Conservation (phyloP, 2,888 invertebrate genomes). For the Ophion slaviceki region DNA sequence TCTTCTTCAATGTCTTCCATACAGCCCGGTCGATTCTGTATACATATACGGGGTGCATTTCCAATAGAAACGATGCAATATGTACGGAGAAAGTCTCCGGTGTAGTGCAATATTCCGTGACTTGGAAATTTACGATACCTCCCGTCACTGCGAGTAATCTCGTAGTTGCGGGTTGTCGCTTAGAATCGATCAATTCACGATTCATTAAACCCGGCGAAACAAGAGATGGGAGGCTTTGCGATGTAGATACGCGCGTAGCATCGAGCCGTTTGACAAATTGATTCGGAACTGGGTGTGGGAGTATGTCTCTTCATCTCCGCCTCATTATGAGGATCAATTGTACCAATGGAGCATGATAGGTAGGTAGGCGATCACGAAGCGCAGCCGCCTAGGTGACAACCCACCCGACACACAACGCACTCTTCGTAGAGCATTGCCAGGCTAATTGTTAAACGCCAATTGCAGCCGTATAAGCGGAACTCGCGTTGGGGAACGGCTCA, state of each 20-base stretch:
- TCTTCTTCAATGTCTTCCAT: slow-evolving; percentile 35
- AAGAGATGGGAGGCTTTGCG: slow-evolving; percentile 33
- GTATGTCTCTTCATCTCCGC: slow-evolving; percentile 15
- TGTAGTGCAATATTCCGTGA: slow-evolving; percentile 11
- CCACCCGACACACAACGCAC: slow-evolving; percentile 8
- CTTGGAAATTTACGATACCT: slow-evolving; percentile 30
- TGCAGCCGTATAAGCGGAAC: slow-evolving; percentile 9
- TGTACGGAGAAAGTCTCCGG: not conserved
- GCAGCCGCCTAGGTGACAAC: slow-evolving; percentile 19
- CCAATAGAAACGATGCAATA: not conserved
- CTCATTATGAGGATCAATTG: slow-evolving; percentile 43
- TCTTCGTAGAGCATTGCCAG: slow-evolving; percentile 11
- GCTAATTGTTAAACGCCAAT: slow-evolving; percentile 60
- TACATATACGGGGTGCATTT: not conserved
- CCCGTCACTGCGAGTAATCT: slow-evolving; percentile 19
- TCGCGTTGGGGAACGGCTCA: not conserved
- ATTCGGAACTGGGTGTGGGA: not conserved
- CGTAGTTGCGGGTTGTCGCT: slow-evolving; percentile 20
- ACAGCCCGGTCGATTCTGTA: not conserved
- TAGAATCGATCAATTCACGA: slow-evolving; percentile 50
- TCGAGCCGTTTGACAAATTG: slow-evolving; percentile 46
- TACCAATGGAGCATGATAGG: not conserved
- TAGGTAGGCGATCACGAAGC: slow-evolving; percentile 5
- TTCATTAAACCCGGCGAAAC: slow-evolving; percentile 39
- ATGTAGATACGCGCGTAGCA: not conserved